phyloP scores from a whole-genome alignment of 1,140 invertebrate species.

The Drosophila guanche region DNA sequence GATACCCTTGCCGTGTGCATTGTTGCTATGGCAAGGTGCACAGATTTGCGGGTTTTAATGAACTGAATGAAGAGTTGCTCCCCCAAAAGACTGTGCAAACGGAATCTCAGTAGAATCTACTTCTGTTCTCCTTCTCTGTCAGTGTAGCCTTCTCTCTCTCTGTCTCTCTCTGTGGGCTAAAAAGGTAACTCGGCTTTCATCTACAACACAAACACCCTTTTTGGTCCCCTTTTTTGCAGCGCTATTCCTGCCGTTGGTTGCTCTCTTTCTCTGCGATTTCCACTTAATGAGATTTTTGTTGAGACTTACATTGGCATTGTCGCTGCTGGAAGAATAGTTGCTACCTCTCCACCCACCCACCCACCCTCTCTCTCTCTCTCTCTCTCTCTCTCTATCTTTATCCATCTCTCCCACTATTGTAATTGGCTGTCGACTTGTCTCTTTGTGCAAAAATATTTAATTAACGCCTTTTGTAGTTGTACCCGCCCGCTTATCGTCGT shows the following conservation, averaged over 20 bases:
- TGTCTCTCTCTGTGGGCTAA: neutral
- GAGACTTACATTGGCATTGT: conserved; percentile 56
- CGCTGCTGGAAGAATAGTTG: conserved; percentile 25
- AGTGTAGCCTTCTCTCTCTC: neutral
- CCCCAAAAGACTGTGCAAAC: too few species aligned
- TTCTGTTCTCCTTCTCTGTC: too few species aligned
- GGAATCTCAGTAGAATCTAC: too few species aligned
- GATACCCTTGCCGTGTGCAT: too few species aligned
- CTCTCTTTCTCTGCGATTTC: conserved; percentile 22
- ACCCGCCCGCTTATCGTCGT: conserved; percentile 12
- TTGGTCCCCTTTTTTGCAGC: conserved; percentile 6
- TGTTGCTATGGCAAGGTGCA: too few species aligned
- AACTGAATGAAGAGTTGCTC: too few species aligned
- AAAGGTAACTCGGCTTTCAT: conserved; percentile 30
- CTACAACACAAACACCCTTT: conserved; percentile 1
- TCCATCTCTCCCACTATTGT: conserved; percentile 40
- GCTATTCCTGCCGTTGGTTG: neutral
- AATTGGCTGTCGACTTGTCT: conserved; percentile 66
- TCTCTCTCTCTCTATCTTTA: too few species aligned
- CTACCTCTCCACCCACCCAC: neutral
- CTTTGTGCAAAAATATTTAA: conserved; percentile 77
- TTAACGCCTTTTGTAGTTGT: conserved; percentile 72
- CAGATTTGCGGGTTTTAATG: too few species aligned
- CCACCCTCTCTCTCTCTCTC: neutral
- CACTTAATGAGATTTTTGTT: conserved; percentile 79